Evolutionary conservation across 2,888 invertebrate species (phyloP), one percentile per base, ranked within the genome.

Genomic region (Aphrophora alni): DNA sequence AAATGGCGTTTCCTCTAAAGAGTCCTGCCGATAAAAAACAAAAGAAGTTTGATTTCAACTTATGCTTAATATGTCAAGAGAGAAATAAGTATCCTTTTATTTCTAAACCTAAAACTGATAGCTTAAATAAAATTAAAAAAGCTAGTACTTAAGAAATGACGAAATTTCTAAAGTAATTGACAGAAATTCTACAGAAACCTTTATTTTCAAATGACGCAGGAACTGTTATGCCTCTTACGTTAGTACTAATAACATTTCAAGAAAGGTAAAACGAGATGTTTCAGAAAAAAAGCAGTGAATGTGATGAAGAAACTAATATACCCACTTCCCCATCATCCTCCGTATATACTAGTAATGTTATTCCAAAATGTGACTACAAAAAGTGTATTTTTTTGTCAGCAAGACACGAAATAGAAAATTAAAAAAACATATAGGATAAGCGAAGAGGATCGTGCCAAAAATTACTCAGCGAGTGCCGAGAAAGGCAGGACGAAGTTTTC

Each of bases 21-120:
- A 72, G 72, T 72, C 8, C 21, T 5, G 17, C n/a, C 28, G 33
- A 73, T 38, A 73, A 73, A 26, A 73, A 33, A 25, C 28, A 73
- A 17, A 73, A 73, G 12, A 73, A 21, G 8, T 73, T 73, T 17
- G 0, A 73, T 73, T 7, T 12, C 7, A 28, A 73, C 26, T 14
- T 73, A n/a, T 73, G 73, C 26, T 28, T 73, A 33, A 73, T 73
- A 73, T 73, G 73, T 14, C 73, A 73, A 28, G 73, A 73, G 17
- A 33, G 28, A 33, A 73, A 5, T 24, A 33, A 73, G 8, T 21
- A 2, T 12, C 21, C 28, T 14, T 72, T 72, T 27, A 33, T 72
- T 72, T 24, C 24, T 17, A 73, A 28, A 24, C 73, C 73, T 33
- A 28, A 72, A 25, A 21, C 33, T 14, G 28, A 28, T 21, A 33